Percentiles rank a stretch among this genome's conserved stretches.
These are phyloP conservation scores for Polypterus bichir DNA, from an alignment of 2,113 vertebrate species.

Conservation along the genomic window DNA sequence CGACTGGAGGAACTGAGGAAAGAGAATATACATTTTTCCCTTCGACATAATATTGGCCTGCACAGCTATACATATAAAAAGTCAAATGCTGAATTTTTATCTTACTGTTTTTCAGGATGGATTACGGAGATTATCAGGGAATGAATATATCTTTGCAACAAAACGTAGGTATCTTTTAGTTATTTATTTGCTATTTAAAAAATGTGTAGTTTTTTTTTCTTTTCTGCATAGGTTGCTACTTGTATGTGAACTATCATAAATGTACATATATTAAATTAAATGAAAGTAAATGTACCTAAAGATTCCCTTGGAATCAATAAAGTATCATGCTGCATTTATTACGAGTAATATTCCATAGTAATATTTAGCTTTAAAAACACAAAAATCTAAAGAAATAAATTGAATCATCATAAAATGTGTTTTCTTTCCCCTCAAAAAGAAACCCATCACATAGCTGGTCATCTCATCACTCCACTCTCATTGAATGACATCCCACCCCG, in stretches of 20 bases:
- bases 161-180: slow-evolving; percentile 67
- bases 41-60: background rate
- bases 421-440: slow-evolving; percentile 36
- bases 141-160: slow-evolving; percentile 74
- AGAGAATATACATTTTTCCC: too few relatives aligned
- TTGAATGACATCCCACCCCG: slow-evolving; percentile 74
- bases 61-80: slow-evolving; percentile 1
- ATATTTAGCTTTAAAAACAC: too few relatives aligned
- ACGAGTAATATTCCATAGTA: too few relatives aligned
- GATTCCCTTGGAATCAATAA: too few relatives aligned
- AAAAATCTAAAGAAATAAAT: too few relatives aligned
- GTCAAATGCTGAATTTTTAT: background rate
- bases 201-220: background rate
- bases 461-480: slow-evolving; percentile 56
- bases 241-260: background rate
- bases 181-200: background rate
- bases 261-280: background rate
- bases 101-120: slow-evolving; percentile 63
- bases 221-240: background rate
- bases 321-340: too few relatives aligned
- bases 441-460: slow-evolving; percentile 59
- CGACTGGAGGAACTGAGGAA: too few relatives aligned
- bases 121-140: slow-evolving; percentile 80
- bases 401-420: background rate
- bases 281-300: background rate